Evolutionary conservation across 2,797 vertebrate genomes (phyloP).

Genomic region (Tinamus major): DNA sequence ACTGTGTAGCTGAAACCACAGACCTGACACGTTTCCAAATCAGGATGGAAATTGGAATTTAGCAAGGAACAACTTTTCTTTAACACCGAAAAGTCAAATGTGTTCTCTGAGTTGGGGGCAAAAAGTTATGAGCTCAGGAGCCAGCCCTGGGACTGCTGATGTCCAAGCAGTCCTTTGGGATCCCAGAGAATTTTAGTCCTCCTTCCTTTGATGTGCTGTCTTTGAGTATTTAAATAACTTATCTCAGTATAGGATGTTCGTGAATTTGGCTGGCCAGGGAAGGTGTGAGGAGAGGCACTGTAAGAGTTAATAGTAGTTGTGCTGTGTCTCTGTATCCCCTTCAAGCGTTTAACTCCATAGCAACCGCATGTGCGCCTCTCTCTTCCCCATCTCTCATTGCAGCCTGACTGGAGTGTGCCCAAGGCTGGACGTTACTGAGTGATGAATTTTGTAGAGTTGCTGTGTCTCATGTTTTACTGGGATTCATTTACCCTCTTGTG

Average conservation of each 20-base stretch:
- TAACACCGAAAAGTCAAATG: neutral
- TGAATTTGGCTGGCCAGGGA: neutral
- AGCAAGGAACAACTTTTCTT: neutral
- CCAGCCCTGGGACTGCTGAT: neutral
- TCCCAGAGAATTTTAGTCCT: neutral
- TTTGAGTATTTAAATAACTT: neutral
- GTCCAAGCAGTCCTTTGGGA: too few relatives aligned
- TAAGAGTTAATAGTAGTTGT: slow-evolving; percentile 15
- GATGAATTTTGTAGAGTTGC: slow-evolving; percentile 5
- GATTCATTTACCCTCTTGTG: neutral
- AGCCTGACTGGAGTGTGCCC: neutral
- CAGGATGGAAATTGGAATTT: neutral
- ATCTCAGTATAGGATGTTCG: neutral
- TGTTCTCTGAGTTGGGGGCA: neutral
- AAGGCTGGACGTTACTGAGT: neutral
- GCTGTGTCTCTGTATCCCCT: neutral
- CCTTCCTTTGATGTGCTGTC: neutral
- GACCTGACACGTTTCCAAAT: neutral
- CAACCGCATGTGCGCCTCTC: slow-evolving; percentile 41
- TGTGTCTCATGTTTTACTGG: neutral
- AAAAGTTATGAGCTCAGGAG: neutral
- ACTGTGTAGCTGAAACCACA: neutral
- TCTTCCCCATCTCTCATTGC: neutral
- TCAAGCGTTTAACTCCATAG: slow-evolving; percentile 55
- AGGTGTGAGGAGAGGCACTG: neutral